Percentiles rank a stretch among this genome's conserved stretches.
Conservation (phyloP, 2,888 invertebrate genomes). For the Tyria jacobaeae region DNA sequence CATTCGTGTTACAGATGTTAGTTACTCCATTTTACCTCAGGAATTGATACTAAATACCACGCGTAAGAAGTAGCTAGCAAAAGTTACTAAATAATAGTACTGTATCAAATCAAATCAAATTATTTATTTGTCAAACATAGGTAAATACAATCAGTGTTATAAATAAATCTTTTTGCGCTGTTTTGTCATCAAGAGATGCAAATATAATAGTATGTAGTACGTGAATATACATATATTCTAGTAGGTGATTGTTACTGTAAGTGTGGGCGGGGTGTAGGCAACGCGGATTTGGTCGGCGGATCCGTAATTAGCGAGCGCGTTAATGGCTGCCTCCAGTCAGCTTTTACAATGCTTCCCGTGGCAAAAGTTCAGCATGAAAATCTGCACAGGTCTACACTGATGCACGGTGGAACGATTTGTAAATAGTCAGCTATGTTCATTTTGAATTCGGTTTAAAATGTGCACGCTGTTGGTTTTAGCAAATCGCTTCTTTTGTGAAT, state of each 20-base stretch:
- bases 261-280: conserved; percentile 22
- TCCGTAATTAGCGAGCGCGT: conserved; percentile 68
- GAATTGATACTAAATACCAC: too few relatives aligned
- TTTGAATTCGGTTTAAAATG: conserved; percentile 37
- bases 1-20: too few relatives aligned
- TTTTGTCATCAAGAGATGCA: too few relatives aligned
- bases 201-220: too few relatives aligned
- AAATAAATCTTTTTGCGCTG: too few relatives aligned
- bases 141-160: too few relatives aligned
- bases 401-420: conserved; percentile 50
- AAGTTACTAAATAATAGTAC: too few relatives aligned
- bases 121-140: too few relatives aligned
- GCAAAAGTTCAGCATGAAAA: conserved; percentile 54
- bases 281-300: conserved; percentile 62
- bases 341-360: conserved; percentile 54
- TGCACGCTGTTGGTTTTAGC: conserved; percentile 35
- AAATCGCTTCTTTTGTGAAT: conserved; percentile 18
- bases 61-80: too few relatives aligned
- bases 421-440: conserved; percentile 53
- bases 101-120: too few relatives aligned
- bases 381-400: conserved; percentile 47
- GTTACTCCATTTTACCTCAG: too few relatives aligned
- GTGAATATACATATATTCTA: too few relatives aligned
- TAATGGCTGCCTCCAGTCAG: conserved; percentile 69
- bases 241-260: conserved; percentile 33